A percentile compares a stretch with the other conserved stretches of the same genome.
Evolutionary conservation across 2,797 vertebrate species (phyloP).

Genomic region (Coreius guichenoti): DNA sequence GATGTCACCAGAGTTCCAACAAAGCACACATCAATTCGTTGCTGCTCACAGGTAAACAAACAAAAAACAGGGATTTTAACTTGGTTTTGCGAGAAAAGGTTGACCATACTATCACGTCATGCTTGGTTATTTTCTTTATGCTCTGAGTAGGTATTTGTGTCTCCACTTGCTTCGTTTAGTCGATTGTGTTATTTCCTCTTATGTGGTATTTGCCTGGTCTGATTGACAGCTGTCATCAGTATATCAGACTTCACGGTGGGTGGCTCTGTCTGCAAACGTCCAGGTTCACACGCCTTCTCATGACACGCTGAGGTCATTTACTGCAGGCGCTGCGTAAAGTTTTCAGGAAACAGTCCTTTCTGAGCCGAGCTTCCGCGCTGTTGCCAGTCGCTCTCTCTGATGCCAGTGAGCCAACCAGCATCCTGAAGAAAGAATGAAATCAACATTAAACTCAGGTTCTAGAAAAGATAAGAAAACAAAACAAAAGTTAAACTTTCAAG

Average conservation of each 20-base stretch:
- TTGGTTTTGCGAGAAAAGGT: constrained; percentile 65
- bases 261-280: constrained; percentile 70
- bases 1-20: constrained; percentile 69
- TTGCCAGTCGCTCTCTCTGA: constrained; percentile 90
- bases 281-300: constrained; percentile 59
- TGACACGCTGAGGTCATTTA: constrained; percentile 65
- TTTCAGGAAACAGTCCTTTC: constrained; percentile 96
- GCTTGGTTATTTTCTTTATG: constrained; percentile 68
- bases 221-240: constrained; percentile 66
- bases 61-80: constrained; percentile 71
- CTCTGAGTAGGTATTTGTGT: constrained; percentile 63
- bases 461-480: neutral
- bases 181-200: constrained; percentile 47
- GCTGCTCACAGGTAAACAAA: constrained; percentile 74
- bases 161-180: constrained; percentile 50
- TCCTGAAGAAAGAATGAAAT: constrained; percentile 79
- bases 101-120: constrained; percentile 76
- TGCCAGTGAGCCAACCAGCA: constrained; percentile 94
- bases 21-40: constrained; percentile 80
- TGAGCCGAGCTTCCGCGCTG: constrained; percentile 78
- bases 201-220: constrained; percentile 60
- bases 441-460: neutral
- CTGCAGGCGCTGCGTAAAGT: constrained; percentile 87
- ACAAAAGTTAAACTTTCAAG: neutral
- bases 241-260: constrained; percentile 65